phyloP scores from a whole-genome alignment of 2,797 vertebrate species.

The Natrix natrix region DNA sequence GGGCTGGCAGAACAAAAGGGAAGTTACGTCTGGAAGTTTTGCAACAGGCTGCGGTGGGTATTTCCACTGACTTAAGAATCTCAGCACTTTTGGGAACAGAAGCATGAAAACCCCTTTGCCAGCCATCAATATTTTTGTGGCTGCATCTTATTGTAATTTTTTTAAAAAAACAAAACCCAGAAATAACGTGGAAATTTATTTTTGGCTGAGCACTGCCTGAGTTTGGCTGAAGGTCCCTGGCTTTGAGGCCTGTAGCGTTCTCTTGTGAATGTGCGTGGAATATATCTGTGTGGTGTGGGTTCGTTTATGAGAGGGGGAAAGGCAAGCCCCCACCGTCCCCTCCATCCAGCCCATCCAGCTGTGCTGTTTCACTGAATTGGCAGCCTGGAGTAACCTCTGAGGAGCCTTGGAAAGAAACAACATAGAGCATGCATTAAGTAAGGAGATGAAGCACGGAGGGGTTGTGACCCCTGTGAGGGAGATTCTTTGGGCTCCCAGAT shows the following conservation, averaged over 20 bases:
- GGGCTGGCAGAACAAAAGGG: background rate
- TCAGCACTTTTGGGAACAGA: background rate
- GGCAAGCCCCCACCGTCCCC: too few species aligned
- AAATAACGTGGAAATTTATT: background rate
- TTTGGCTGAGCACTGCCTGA: background rate
- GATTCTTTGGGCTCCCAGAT: background rate
- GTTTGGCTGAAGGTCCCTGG: background rate
- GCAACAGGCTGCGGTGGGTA: background rate
- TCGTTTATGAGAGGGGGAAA: background rate
- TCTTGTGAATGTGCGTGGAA: background rate
- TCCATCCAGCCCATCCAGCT: background rate
- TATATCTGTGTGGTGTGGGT: background rate
- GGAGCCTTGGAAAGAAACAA: too few species aligned
- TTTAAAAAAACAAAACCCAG: background rate
- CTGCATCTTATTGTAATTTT: background rate
- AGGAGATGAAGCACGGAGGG: constrained; percentile 10
- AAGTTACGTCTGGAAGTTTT: background rate
- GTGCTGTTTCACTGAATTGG: background rate
- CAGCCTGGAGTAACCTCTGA: background rate
- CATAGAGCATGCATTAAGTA: background rate
- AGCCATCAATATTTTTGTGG: background rate
- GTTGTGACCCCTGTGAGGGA: background rate
- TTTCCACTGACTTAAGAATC: background rate
- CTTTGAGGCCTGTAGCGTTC: background rate
- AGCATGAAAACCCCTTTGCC: background rate